Percentiles rank a stretch among this genome's conserved stretches.
These are phyloP conservation scores for Argynnis bischoffii DNA, from an alignment of 2,888 invertebrate species.

Conservation along the genomic window DNA sequence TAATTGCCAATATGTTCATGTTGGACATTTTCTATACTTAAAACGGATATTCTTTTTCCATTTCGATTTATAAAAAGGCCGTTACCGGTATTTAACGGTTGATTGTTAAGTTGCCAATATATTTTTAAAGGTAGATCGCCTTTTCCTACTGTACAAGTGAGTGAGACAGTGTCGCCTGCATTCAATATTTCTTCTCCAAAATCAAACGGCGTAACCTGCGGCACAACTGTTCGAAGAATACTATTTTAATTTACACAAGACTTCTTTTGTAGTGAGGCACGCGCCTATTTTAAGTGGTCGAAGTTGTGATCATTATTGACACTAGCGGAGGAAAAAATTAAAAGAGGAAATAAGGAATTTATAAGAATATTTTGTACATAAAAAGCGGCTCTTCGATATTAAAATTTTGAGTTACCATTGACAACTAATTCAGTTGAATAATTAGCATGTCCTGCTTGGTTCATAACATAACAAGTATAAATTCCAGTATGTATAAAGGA, in stretches of 20 bases:
- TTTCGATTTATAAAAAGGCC: conserved; percentile 83
- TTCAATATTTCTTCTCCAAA: conserved; percentile 89
- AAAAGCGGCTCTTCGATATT: conserved; percentile 33
- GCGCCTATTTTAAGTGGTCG: not conserved
- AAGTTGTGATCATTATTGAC: not conserved
- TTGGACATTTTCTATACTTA: conserved; percentile 84
- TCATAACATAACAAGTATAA: conserved; percentile 87
- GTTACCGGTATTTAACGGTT: conserved; percentile 73
- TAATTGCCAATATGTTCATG: conserved; percentile 84
- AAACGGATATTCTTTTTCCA: conserved; percentile 85
- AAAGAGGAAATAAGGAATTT: not conserved
- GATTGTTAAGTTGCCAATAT: conserved; percentile 86
- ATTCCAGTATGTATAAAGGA: conserved; percentile 88
- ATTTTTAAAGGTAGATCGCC: conserved; percentile 88
- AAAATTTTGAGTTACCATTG: conserved; percentile 82
- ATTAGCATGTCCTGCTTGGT: conserved; percentile 85
- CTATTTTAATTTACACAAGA: conserved; percentile 18
- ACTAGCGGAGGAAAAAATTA: conserved; percentile 9
- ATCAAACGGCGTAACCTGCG: conserved; percentile 90
- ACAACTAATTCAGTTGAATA: conserved; percentile 86
- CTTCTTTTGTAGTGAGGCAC: not conserved
- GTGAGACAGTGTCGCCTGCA: conserved; percentile 87
- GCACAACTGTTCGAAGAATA: conserved; percentile 82
- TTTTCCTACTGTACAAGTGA: conserved; percentile 87
- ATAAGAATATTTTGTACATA: conserved; percentile 3